A percentile compares a stretch with the other conserved stretches of the same genome.
Evolutionary conservation across 2,113 vertebrate species (phyloP).

Genomic region (Scomber scombrus): DNA sequence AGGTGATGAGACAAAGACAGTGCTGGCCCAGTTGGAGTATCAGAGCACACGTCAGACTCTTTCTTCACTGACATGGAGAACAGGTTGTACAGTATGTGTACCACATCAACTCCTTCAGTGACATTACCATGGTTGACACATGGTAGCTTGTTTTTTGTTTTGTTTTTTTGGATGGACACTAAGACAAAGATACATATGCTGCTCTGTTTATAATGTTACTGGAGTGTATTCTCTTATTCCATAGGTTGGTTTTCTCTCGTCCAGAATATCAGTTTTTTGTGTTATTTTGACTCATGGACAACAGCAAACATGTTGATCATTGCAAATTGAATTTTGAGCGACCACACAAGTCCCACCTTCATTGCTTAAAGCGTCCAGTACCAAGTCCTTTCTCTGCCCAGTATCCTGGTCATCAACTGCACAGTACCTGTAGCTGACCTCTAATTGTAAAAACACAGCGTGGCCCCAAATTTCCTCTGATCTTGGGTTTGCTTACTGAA

Average conservation of each 20-base stretch:
- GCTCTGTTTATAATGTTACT: slow-evolving; percentile 52
- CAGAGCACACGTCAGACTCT: slow-evolving; percentile 21
- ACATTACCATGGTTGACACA: slow-evolving; percentile 28
- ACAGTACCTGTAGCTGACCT: slow-evolving; percentile 35
- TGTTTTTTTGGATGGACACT: slow-evolving; percentile 2
- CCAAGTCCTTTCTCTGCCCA: slow-evolving; percentile 1
- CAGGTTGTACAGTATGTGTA: slow-evolving; percentile 52
- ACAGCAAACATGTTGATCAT: slow-evolving; percentile 8
- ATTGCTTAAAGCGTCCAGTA: slow-evolving; percentile 1
- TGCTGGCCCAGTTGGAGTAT: slow-evolving; percentile 18
- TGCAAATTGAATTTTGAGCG: slow-evolving; percentile 24
- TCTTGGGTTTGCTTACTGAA: slow-evolving; percentile 40
- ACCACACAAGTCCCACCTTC: slow-evolving; percentile 4
- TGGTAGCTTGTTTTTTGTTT: slow-evolving; percentile 12
- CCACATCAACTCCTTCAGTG: slow-evolving; percentile 26
- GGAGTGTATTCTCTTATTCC: slow-evolving; percentile 47
- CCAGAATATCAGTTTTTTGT: slow-evolving; percentile 10
- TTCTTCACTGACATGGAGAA: slow-evolving; percentile 15
- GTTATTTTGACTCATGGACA: slow-evolving; percentile 7
- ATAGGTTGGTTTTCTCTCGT: slow-evolving; percentile 41
- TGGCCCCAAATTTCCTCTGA: slow-evolving; percentile 30
- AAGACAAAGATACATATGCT: slow-evolving; percentile 56
- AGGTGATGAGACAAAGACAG: slow-evolving; percentile 21
- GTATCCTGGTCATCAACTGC: background rate
- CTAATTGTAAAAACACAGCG: slow-evolving; percentile 37